Evolutionary conservation across 64 coral and sea anemone species (phyloP).

Genomic region (Dendronephthya gigantea): DNA sequence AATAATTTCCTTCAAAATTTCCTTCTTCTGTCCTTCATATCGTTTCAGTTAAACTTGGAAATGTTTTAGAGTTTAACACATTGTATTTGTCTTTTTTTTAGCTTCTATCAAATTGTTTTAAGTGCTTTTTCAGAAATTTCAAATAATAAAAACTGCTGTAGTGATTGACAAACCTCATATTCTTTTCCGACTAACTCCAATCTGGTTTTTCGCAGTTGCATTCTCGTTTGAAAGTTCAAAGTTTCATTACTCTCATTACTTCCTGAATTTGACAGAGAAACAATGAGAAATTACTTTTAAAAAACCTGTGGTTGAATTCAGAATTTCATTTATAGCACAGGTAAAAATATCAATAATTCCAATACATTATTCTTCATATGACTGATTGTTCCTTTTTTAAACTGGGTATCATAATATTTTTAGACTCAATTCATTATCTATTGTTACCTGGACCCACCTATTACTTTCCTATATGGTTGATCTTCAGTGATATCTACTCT

Average conservation of each 20-base stretch:
- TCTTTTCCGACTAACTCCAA: conserved; percentile 74
- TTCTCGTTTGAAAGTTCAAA: conserved; percentile 60
- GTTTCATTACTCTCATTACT: conserved; percentile 76
- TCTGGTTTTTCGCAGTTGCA: conserved; percentile 74
- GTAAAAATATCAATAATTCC: no score
- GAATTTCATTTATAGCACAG: no score
- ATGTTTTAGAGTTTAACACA: background rate
- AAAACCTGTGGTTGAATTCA: no score
- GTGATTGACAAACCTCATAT: conserved; percentile 65
- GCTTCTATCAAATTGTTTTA: no score
- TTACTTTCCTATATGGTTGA: conserved; percentile 81
- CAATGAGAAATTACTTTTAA: background rate
- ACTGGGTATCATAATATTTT: no score
- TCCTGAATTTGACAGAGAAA: conserved; percentile 40
- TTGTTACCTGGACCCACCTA: conserved; percentile 42
- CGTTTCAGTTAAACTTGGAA: background rate
- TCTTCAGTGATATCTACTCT: conserved; percentile 77
- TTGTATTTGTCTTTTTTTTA: background rate
- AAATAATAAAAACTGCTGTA: no score
- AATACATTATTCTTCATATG: no score
- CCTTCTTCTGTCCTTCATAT: no score
- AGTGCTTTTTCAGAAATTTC: no score
- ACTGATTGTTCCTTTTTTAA: no score
- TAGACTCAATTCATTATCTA: background rate
- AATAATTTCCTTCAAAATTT: no score